Evolutionary conservation across 2,888 invertebrate species (phyloP).

Genomic region (Drosophila flavopinicola): DNA sequence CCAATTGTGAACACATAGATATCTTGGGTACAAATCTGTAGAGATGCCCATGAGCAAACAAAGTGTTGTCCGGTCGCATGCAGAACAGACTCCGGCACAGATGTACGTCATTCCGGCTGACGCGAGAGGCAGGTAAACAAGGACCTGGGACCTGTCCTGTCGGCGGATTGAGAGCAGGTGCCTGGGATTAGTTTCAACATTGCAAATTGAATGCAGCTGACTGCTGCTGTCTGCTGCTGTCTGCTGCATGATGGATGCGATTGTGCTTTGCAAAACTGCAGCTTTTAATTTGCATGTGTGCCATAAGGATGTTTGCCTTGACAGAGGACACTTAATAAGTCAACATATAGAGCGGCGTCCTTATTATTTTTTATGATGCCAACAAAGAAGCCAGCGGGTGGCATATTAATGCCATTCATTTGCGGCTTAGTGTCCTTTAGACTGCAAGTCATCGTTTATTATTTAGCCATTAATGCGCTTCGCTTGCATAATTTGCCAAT

Average conservation of each 20-base stretch:
- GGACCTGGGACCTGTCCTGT: too few species aligned
- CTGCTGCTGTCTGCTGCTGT: conserved; percentile 19
- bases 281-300: conserved; percentile 56
- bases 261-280: background rate
- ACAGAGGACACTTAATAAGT: conserved; percentile 60
- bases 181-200: conserved; percentile 15
- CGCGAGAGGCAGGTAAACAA: conserved; percentile 40
- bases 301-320: conserved; percentile 27
- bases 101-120: conserved; percentile 26
- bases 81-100: conserved; percentile 1
- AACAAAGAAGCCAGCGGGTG: conserved; percentile 2
- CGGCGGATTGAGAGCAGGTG: conserved; percentile 5
- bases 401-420: conserved; percentile 31
- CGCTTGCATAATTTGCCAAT: conserved; percentile 63
- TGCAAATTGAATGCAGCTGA: too few species aligned
- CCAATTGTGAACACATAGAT: background rate
- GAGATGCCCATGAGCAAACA: too few species aligned
- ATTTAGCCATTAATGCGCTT: conserved; percentile 14
- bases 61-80: background rate
- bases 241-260: conserved; percentile 47
- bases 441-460: conserved; percentile 36
- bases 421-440: conserved; percentile 27
- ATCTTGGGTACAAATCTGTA: background rate
- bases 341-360: conserved; percentile 43
- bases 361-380: background rate